Base-by-base conservation (phyloP, 1,140 invertebrate genomes). In the Antheraea pernyi region DNA sequence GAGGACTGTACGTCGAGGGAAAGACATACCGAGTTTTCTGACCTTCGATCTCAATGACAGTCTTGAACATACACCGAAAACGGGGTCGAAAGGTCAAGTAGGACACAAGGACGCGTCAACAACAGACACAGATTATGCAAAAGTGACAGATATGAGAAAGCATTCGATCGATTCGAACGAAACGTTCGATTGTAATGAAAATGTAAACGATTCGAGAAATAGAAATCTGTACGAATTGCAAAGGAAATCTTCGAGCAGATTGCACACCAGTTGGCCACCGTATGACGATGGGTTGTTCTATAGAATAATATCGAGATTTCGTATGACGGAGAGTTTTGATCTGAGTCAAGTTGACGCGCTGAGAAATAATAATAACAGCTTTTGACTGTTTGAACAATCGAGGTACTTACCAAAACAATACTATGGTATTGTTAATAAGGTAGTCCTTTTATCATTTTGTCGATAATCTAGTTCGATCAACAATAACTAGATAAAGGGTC, bases 221-320 rank as follows among this genome's bases (percentile, higher is more conserved):
- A n/a, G n/a, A 68, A 62, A 83, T 30, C 9, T 87, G 2, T 88
- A 84, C 59, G 81, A 86, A 68, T 16, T 75, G 5, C 69, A 69
- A 1, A 75, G 67, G 11, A 58, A 65, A 5, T 66, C 68, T 7
- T 72, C 77, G 0, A 79, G 76, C 60, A 71, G 82, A 18, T 58
- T 77, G 16, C 75, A 86, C 46, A 81, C 80, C 6, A 89, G 82
- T 58, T 92, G 92, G 84, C 92, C 93, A 0, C 89, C 89, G 0
- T 93, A 89, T 65, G 93, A 94, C 70, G 85, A 93, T 18, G 90
- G 92, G 0, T 65, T 92, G n/a, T 88, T 93, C 18, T 94, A 91
- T 69, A 90, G 76, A 69, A 84, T 93, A 6, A 79, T 93, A 19
- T 89, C 89, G 0, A 84, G 88, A 46, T 92, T 94, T 68, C 88